These are phyloP conservation scores for Pogonophryne albipinna DNA, from an alignment of 2,797 vertebrate genomes.

Conservation along the genomic window DNA sequence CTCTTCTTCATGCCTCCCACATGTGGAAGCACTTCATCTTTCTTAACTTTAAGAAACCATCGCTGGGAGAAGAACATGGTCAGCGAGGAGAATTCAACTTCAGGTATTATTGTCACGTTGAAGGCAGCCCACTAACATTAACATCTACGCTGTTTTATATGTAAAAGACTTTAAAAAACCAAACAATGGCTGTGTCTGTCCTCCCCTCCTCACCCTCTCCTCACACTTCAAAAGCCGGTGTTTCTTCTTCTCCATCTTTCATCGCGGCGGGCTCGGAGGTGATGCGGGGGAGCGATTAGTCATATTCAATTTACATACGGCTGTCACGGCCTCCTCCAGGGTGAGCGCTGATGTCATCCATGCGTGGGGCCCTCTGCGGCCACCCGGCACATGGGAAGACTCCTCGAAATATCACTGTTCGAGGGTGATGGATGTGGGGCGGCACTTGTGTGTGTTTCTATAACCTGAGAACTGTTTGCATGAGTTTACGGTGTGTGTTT, in stretches of 20 bases:
- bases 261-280: slow-evolving; percentile 72
- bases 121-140: not conserved
- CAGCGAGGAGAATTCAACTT: slow-evolving; percentile 35
- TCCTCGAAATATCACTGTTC: slow-evolving; percentile 47
- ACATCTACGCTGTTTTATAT: not conserved
- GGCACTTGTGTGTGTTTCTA: slow-evolving; percentile 46
- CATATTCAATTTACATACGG: slow-evolving; percentile 87
- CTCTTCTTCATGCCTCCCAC: slow-evolving; percentile 76
- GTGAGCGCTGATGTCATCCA: slow-evolving; percentile 79
- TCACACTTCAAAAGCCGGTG: slow-evolving; percentile 65
- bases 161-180: not conserved
- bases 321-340: slow-evolving; percentile 77
- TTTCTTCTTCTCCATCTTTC: slow-evolving; percentile 68
- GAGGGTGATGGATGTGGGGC: slow-evolving; percentile 66
- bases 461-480: slow-evolving; percentile 22
- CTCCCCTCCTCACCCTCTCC: slow-evolving; percentile 50
- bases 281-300: slow-evolving; percentile 82
- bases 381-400: slow-evolving; percentile 75
- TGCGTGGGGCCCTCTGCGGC: slow-evolving; percentile 65
- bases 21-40: slow-evolving; percentile 84
- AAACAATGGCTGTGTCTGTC: slow-evolving; percentile 25
- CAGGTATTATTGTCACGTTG: slow-evolving; percentile 25
- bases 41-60: slow-evolving; percentile 56
- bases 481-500: not conserved
- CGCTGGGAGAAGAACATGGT: slow-evolving; percentile 53